phyloP scores from a whole-genome alignment of 2,797 vertebrate species.

The Lateolabrax maculatus region DNA sequence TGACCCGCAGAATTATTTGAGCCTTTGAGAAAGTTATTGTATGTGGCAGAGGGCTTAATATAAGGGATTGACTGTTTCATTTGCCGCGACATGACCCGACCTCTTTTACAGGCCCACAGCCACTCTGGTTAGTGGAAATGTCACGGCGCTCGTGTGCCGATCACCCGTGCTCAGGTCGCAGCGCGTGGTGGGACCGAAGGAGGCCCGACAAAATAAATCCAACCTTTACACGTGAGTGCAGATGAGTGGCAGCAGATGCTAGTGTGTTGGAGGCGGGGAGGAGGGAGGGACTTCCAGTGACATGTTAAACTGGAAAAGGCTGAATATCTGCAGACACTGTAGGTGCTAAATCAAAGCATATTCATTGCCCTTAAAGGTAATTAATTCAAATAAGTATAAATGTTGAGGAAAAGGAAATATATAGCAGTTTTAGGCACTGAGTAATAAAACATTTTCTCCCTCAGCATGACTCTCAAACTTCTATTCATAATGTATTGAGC shows the following conservation, averaged over 20 bases:
- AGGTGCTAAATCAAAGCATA: not conserved
- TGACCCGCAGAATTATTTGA: constrained; percentile 60
- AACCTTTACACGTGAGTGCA: constrained; percentile 48
- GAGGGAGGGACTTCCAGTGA: too few relatives aligned
- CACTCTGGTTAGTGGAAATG: constrained; percentile 72
- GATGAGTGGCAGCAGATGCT: constrained; percentile 15
- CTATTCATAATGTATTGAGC: not conserved
- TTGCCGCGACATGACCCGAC: constrained; percentile 58
- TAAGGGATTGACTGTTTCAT: constrained; percentile 66
- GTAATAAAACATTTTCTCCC: not conserved
- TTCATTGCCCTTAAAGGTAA: not conserved
- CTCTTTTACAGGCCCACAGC: constrained; percentile 47
- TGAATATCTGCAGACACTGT: not conserved
- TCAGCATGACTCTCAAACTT: not conserved
- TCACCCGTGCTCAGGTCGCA: constrained; percentile 21
- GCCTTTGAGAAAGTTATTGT: constrained; percentile 58
- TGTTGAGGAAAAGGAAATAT: not conserved
- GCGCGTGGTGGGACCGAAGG: not conserved
- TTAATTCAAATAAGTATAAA: not conserved
- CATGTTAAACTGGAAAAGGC: not conserved
- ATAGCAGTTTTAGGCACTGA: not conserved
- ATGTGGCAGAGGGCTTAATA: constrained; percentile 59
- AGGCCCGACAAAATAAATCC: constrained; percentile 24
- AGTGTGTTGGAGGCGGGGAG: not conserved
- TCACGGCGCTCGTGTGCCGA: constrained; percentile 56